Conservation (phyloP, 2,113 vertebrate genomes). For the Lichenostomus cassidix region DNA sequence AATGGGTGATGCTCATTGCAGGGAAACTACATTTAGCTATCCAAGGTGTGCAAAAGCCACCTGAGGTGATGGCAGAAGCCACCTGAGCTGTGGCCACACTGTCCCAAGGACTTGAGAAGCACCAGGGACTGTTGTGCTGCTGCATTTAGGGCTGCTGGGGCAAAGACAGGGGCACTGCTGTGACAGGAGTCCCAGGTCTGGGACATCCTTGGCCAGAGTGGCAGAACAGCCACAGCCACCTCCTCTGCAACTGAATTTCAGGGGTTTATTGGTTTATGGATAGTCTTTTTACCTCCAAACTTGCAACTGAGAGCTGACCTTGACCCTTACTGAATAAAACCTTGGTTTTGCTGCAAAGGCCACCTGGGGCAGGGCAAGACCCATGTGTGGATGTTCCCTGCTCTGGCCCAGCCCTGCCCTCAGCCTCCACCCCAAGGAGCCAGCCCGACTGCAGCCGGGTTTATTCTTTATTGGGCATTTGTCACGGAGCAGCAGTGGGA, state of each 20-base stretch:
- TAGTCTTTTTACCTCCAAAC: neutral
- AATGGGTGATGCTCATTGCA: neutral
- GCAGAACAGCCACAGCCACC: neutral
- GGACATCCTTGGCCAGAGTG: neutral
- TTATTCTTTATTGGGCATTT: constrained; percentile 31
- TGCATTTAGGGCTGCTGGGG: neutral
- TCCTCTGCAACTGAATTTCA: neutral
- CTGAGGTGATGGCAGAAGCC: neutral
- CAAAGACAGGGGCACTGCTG: neutral
- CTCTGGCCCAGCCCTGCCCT: neutral
- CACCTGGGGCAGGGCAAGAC: neutral
- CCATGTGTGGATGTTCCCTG: neutral
- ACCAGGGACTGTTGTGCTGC: rapidly evolving
- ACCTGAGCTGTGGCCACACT: neutral
- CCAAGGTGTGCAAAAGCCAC: neutral
- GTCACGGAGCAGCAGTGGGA: neutral
- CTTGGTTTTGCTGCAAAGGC: neutral
- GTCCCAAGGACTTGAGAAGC: neutral
- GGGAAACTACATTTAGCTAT: neutral
- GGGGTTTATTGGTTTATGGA: neutral
- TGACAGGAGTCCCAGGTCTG: neutral
- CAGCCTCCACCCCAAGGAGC: neutral
- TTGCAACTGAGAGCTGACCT: neutral
- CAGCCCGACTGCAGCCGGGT: neutral
- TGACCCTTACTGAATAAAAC: neutral